phyloP scores from a whole-genome alignment of 2,888 invertebrate genomes.

The Heliconius ismenius region DNA sequence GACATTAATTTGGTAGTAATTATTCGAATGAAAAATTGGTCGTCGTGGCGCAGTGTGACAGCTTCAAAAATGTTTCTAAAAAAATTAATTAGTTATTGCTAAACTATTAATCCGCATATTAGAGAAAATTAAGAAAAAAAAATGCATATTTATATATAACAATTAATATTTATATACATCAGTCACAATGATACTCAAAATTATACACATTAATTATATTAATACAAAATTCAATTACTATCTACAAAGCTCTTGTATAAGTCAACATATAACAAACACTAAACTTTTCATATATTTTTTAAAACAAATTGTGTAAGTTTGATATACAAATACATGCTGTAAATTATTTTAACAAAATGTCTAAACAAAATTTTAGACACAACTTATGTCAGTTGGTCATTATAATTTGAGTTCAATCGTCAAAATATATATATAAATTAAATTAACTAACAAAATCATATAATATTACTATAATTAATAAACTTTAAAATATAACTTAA shows the following conservation, averaged over 20 bases:
- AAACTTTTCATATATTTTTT: background rate
- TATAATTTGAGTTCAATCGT: background rate
- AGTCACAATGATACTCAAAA: slow-evolving; percentile 4
- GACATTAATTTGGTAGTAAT: no score
- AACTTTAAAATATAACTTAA: background rate
- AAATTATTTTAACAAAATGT: background rate
- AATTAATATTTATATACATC: slow-evolving; percentile 11
- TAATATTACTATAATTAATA: background rate
- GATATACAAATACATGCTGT: background rate
- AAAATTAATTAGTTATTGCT: slow-evolving; percentile 1
- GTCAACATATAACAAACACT: background rate
- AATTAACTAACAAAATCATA: background rate
- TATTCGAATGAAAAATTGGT: no score
- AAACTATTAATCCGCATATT: background rate
- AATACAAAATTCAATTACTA: slow-evolving; percentile 13
- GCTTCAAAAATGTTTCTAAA: no score
- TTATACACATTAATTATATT: background rate
- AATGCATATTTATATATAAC: background rate
- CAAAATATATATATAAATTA: background rate
- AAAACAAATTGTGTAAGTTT: background rate
- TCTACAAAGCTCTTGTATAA: slow-evolving; percentile 6
- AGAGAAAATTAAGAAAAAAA: background rate
- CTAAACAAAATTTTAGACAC: background rate
- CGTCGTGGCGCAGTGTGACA: no score
- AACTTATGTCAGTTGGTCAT: no score